A percentile compares a stretch with the other conserved stretches of the same genome.
Conservation (phyloP, 2,113 vertebrate genomes). For the Pandion haliaetus region DNA sequence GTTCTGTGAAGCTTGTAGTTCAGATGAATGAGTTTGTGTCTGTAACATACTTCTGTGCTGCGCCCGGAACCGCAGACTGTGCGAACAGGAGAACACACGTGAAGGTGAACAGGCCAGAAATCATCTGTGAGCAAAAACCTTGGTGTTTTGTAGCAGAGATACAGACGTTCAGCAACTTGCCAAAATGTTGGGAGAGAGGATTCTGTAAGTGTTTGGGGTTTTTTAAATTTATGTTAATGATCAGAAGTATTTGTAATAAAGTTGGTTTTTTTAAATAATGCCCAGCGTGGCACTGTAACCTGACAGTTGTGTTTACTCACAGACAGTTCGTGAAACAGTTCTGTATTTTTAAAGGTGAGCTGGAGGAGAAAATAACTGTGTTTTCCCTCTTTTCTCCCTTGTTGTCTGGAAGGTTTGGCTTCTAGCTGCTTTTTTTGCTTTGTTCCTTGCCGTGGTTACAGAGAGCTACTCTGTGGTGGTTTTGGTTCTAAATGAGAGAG, state of each 20-base stretch:
- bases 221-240: neutral
- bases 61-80: accelerated
- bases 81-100: accelerated
- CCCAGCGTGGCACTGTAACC: neutral
- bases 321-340: neutral
- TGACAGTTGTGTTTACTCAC: accelerated
- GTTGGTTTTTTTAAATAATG: neutral
- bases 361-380: neutral
- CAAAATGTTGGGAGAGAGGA: neutral
- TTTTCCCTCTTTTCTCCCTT: neutral
- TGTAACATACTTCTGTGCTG: accelerated
- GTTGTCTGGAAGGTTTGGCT: neutral
- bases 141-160: neutral
- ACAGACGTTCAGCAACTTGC: neutral
- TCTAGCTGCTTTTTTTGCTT: neutral
- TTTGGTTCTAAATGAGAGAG: neutral
- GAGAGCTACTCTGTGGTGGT: neutral
- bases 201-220: neutral
- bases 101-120: neutral
- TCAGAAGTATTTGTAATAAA: neutral
- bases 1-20: neutral
- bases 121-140: neutral
- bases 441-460: neutral
- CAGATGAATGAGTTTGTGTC: neutral
- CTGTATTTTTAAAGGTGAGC: neutral